Evolutionary conservation across 2,797 vertebrate genomes (phyloP).

Genomic region (Sebastes melanostomus): DNA sequence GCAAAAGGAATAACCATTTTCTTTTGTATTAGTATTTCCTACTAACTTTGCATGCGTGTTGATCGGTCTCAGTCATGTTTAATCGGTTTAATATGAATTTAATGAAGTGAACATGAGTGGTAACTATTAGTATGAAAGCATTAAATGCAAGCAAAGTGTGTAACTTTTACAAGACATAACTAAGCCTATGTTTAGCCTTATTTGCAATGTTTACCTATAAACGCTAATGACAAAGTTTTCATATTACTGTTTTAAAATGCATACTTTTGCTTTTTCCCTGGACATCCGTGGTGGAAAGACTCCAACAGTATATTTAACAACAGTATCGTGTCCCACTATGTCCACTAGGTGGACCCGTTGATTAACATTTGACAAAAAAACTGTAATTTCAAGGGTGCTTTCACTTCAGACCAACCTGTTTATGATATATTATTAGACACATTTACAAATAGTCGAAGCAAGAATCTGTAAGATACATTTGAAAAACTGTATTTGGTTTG

Average conservation of each 20-base stretch:
- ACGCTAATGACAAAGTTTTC: not conserved
- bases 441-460: not conserved
- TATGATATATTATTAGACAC: not conserved
- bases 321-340: not conserved
- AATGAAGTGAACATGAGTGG: not conserved
- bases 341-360: constrained; percentile 70
- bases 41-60: not conserved
- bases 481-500: not conserved
- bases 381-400: not conserved
- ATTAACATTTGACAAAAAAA: constrained; percentile 7
- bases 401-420: not conserved
- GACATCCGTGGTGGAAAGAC: not conserved
- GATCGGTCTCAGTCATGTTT: not conserved
- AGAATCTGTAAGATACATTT: not conserved
- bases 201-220: not conserved
- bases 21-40: not conserved
- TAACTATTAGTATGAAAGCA: too few relatives aligned
- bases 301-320: not conserved
- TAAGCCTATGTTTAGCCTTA: not conserved
- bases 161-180: not conserved
- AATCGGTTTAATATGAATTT: not conserved
- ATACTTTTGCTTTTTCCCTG: not conserved
- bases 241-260: not conserved
- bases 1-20: not conserved
- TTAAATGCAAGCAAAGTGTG: not conserved